phyloP scores from a whole-genome alignment of 2,888 invertebrate species.

The Drosophila engyochracea region DNA sequence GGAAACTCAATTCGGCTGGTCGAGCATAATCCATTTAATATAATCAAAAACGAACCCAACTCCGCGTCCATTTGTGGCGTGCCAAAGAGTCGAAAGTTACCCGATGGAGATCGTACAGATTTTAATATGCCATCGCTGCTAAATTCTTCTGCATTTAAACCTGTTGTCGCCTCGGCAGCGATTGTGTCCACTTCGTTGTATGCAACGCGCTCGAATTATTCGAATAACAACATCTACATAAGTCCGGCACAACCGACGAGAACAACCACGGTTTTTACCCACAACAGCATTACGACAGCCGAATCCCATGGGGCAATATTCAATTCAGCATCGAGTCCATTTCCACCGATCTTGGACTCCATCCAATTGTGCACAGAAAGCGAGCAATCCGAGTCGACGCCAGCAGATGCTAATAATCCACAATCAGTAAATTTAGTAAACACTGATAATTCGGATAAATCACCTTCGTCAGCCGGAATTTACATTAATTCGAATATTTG shows the following conservation, averaged over 20 bases:
- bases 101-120: slow-evolving; percentile 37
- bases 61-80: slow-evolving; percentile 22
- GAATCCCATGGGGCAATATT: slow-evolving; percentile 34
- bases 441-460: slow-evolving; percentile 2
- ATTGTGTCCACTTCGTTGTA: slow-evolving; percentile 68
- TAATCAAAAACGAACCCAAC: slow-evolving; percentile 50
- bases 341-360: slow-evolving; percentile 40
- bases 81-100: slow-evolving; percentile 44
- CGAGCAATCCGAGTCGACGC: slow-evolving; percentile 14
- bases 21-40: slow-evolving; percentile 34
- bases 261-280: slow-evolving; percentile 65
- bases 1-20: slow-evolving; percentile 25
- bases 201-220: slow-evolving; percentile 60
- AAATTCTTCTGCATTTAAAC: slow-evolving; percentile 78
- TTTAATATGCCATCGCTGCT: slow-evolving; percentile 71
- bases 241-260: slow-evolving; percentile 39
- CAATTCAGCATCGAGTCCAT: slow-evolving; percentile 27
- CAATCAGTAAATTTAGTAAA: neutral
- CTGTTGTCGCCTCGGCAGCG: slow-evolving; percentile 70
- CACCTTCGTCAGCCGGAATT: slow-evolving; percentile 12
- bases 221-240: slow-evolving; percentile 42
- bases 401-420: slow-evolving; percentile 6
- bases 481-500: slow-evolving; percentile 1
- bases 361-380: slow-evolving; percentile 27
- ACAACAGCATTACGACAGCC: slow-evolving; percentile 50